Evolutionary conservation across 92 coral and sea anemone species (phyloP), one percentile per base, ranked within the genome.

Genomic region (Epizoanthus fatuus): DNA sequence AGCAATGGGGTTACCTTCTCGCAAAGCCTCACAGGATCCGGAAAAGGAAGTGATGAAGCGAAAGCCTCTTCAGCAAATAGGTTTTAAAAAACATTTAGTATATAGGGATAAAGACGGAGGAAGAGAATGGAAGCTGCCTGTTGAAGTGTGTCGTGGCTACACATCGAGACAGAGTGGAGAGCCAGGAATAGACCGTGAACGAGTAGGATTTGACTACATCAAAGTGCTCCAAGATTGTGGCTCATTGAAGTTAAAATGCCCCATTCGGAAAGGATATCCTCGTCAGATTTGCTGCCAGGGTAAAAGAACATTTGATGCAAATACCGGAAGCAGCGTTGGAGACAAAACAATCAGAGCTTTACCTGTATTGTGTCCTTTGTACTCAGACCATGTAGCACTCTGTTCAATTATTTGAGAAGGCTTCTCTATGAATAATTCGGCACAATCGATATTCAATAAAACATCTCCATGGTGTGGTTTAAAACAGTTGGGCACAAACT

Each of bases 11-110:
- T 17, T 79, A 4, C 86, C 86, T 14, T 52, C 83, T 14, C 12
- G 77, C 32, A 85, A 78, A 85, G 80, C 93, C 25, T 74, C 86
- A 60, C 89, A 89, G 57, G 84, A 89, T 64, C 93, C 93, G 0
- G 86, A 84, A 53, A 74, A 88, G 39, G 93, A 89, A 74, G 32
- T 79, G 14, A 84, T 89, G 90, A 84, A 85, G 72, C 39, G 64
- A 63, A 78, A 79, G 16, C 93, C 84, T 40, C 52, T 85, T 1
- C 90, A 90, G 3, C 87, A 90, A n/a, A 80, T 80, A 47, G 60
- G 20, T 40, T 90, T 85, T 85, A 78, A 90, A 65, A 85, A 80
- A 60, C 93, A 82, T 39, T 64, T 82, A 35, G 63, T 83, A 2
- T 14, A 38, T 51, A 63, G 79, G 56, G 86, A 82, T 55, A 39